Evolutionary conservation across 1,140 invertebrate species (phyloP).

Genomic region (Arctopsyche grandis): DNA sequence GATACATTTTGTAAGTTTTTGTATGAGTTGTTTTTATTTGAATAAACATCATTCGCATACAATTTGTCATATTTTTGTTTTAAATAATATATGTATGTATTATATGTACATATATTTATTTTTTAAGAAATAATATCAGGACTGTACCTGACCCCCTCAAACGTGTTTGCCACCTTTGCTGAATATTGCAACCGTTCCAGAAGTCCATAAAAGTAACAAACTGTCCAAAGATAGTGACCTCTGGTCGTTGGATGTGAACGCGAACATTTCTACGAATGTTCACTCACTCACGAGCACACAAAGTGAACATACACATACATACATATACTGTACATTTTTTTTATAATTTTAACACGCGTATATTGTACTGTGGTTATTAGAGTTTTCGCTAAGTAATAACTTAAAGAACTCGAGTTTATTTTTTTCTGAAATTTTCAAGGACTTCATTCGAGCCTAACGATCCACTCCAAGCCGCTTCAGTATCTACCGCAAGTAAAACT

Average conservation of each 20-base stretch:
- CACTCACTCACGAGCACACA: not conserved
- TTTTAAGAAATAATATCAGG: not conserved
- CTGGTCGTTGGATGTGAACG: not conserved
- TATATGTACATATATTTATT: not conserved
- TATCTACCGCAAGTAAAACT: conserved; percentile 19
- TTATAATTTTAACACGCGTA: too few species aligned
- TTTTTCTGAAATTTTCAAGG: conserved; percentile 11
- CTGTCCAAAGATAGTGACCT: conserved; percentile 31
- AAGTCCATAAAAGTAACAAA: conserved; percentile 41
- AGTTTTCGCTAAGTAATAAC: not conserved
- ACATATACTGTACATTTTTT: not conserved
- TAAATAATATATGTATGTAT: not conserved
- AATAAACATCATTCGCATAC: not conserved
- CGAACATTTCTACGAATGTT: not conserved
- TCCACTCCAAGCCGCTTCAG: conserved; percentile 20
- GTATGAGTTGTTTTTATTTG: not conserved
- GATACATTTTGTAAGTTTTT: too few species aligned
- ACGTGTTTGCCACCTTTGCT: conserved; percentile 13
- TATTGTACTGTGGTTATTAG: not conserved
- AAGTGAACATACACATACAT: not conserved
- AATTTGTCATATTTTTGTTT: not conserved
- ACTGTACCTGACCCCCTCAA: conserved; percentile 5
- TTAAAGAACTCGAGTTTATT: not conserved
- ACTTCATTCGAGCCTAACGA: conserved; percentile 12
- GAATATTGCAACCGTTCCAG: conserved; percentile 36